Base-by-base conservation (phyloP, 2,113 vertebrate species). In the Condylura cristata region DNA sequence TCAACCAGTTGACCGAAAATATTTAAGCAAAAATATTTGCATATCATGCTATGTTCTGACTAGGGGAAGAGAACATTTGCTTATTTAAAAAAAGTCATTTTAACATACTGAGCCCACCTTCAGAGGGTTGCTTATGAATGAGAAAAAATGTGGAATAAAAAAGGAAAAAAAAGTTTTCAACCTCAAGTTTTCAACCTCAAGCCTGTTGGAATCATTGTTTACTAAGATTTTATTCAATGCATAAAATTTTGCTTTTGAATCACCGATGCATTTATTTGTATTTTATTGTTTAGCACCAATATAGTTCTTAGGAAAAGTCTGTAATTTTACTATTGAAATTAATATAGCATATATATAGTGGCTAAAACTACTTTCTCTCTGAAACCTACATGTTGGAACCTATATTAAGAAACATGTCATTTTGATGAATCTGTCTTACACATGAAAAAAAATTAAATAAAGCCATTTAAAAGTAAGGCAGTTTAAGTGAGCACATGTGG, bases 211-310 rank as follows among this genome's bases (percentile, higher is more conserved):
- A 18, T 26, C 41, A 74, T 17, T 85, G 9, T 87, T 95, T 75
- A 48, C 91, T 65, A 88, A 13, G 34, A 58, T 74, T 88, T 90
- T 86, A 81, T 89, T 89, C 74, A 95, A 7, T 75, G 30, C 51
- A 75, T 72, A 28, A 78, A 66, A 32, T 51, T 81, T 89, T 93
- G 37, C 32, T 92, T 92, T 92, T 82, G 93, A 92, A 34, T 89
- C 44, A 80, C 86, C 9, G 46, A 60, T 20, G 2, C 74, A 76
- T 86, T 93, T 39, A 46, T 83, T 70, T 92, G 4, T 75, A 82
- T 72, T 86, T 88, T 90, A 86, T 86, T 87, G 56, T 84, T 86
- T 24, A 61, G 39, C 8, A 30, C 28, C 75, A 92, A 5, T 74
- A 70, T 61, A 83, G 84, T 93, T 81, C 61, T 92, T 87, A 65